These are phyloP conservation scores for Bathynomus jamesi DNA, from an alignment of 1,140 invertebrate species.

Conservation along the genomic window DNA sequence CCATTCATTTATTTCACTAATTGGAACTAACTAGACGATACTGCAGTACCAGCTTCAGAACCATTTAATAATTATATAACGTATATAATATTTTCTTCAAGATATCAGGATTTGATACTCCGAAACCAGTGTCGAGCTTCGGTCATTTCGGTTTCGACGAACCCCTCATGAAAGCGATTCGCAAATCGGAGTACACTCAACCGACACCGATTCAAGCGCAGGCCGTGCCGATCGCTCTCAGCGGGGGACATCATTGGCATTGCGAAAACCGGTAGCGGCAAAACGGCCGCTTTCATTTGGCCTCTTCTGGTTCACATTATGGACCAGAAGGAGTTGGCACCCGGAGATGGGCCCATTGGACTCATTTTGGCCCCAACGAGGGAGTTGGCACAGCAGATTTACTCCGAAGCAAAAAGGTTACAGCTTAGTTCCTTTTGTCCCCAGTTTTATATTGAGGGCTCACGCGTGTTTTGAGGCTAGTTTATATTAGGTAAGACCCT, in stretches of 20 bases:
- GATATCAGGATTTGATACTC: constrained; percentile 28
- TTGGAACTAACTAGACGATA: too few species aligned
- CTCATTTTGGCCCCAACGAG: constrained; percentile 93
- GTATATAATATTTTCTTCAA: background rate
- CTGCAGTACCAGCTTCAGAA: too few species aligned
- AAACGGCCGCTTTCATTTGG: constrained; percentile 97
- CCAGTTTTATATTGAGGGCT: too few species aligned
- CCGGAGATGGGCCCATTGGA: constrained; percentile 91
- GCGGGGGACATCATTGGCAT: constrained; percentile 93
- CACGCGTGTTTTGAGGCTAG: too few species aligned
- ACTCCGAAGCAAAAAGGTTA: constrained; percentile 77
- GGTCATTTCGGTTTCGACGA: constrained; percentile 97
- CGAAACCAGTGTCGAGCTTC: constrained; percentile 80
- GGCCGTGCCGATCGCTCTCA: constrained; percentile 81
- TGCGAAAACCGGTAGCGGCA: constrained; percentile 96
- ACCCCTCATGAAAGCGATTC: constrained; percentile 67
- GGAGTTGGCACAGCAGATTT: constrained; percentile 93
- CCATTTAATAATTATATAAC: too few species aligned
- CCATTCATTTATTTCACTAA: too few species aligned
- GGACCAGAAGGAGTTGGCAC: constrained; percentile 74
- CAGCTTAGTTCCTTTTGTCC: too few species aligned
- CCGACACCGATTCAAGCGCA: constrained; percentile 69
- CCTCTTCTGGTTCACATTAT: constrained; percentile 94
- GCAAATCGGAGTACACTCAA: constrained; percentile 72
- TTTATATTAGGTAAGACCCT: too few species aligned